Percentiles rank a stretch among this genome's conserved stretches.
Evolutionary conservation across 2,113 vertebrate genomes (phyloP).

Genomic region (Tringa solitaria): DNA sequence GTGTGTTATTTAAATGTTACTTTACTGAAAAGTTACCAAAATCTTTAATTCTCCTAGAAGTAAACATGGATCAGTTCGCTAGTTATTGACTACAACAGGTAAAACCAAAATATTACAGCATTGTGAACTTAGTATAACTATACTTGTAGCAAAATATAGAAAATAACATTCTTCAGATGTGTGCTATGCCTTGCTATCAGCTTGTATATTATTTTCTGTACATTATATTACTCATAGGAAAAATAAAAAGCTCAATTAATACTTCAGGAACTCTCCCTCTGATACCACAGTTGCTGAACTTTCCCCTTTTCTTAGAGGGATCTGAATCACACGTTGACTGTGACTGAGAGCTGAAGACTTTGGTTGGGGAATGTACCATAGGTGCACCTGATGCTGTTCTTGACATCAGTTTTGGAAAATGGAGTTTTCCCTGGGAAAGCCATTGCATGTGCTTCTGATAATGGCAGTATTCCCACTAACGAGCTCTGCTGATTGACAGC

Average conservation of each 20-base stretch:
- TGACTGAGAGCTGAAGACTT: background rate
- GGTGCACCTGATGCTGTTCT: background rate
- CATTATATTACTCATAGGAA: background rate
- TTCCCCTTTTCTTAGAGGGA: background rate
- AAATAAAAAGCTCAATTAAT: background rate
- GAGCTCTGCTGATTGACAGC: background rate
- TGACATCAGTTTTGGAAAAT: background rate
- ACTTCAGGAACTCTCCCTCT: background rate
- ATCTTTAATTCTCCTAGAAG: background rate
- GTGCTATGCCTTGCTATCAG: background rate
- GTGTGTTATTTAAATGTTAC: background rate
- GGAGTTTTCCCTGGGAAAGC: background rate
- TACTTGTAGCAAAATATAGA: background rate
- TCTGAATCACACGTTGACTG: fast-evolving
- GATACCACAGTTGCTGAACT: background rate
- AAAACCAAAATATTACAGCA: background rate
- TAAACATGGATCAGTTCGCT: background rate
- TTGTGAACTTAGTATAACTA: background rate
- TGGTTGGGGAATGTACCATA: background rate
- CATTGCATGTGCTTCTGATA: background rate
- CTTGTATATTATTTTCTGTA: background rate
- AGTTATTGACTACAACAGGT: background rate
- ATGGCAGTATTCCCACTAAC: background rate
- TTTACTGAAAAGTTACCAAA: background rate
- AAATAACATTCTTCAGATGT: background rate